Conservation (phyloP, 2,888 invertebrate species). For the Phaedon cochleariae region DNA sequence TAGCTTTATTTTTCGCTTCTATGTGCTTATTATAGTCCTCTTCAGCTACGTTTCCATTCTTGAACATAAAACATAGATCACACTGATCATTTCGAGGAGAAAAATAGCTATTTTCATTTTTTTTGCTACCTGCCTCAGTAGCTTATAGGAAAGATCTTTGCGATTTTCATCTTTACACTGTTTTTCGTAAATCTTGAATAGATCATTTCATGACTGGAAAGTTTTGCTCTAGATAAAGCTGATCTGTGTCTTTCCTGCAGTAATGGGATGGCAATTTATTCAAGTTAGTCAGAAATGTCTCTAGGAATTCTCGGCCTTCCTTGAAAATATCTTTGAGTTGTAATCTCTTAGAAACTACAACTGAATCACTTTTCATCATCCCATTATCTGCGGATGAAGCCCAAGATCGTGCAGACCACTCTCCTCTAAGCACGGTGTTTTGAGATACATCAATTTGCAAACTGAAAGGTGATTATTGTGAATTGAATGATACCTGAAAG, state of each 20-base stretch:
- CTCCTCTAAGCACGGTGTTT: too few relatives aligned
- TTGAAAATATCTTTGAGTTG: too few relatives aligned
- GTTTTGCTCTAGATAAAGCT: not conserved
- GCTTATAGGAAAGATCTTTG: not conserved
- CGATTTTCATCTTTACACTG: not conserved
- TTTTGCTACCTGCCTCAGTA: not conserved
- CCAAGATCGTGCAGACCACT: too few relatives aligned
- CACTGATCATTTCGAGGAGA: constrained; percentile 38
- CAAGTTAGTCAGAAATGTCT: not conserved
- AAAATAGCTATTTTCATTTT: not conserved
- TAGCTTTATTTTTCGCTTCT: constrained; percentile 40
- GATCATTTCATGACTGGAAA: not conserved
- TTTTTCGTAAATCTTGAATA: not conserved
- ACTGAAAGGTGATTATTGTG: too few relatives aligned
- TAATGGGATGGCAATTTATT: not conserved
- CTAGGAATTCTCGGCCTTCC: not conserved
- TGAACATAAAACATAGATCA: constrained; percentile 38
- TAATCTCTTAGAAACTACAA: too few relatives aligned
- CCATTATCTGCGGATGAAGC: too few relatives aligned
- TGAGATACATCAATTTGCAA: too few relatives aligned
- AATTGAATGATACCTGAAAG: too few relatives aligned
- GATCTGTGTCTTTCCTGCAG: not conserved
- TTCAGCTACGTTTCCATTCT: constrained; percentile 41
- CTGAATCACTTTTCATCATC: too few relatives aligned
- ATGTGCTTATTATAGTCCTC: constrained; percentile 39